Evolutionary conservation across 2,888 invertebrate genomes (phyloP).

Genomic region (Volucella zonaria): DNA sequence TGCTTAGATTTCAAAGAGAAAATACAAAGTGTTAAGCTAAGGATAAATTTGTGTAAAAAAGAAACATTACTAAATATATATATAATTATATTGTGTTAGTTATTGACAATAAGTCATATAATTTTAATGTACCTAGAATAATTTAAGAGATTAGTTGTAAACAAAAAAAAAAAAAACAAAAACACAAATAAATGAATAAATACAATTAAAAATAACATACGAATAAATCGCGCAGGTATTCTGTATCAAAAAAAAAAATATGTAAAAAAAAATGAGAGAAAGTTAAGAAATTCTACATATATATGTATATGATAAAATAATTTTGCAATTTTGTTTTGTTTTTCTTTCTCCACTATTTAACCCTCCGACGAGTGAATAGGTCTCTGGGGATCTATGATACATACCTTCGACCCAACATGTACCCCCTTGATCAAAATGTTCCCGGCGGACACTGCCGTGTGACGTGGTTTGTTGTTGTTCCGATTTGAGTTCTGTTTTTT

Average conservation of each 20-base stretch:
- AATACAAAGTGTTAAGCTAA: constrained; percentile 59
- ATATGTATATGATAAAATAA: constrained; percentile 40
- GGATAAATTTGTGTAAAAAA: constrained; percentile 62
- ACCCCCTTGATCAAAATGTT: too few species aligned
- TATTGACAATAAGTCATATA: constrained; percentile 73
- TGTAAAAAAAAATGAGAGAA: constrained; percentile 52
- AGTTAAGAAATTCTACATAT: constrained; percentile 56
- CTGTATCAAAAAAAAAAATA: constrained; percentile 55
- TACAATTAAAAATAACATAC: constrained; percentile 32
- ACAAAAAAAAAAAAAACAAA: constrained; percentile 31
- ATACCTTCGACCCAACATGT: too few species aligned
- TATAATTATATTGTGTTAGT: constrained; percentile 69
- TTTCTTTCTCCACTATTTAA: neutral
- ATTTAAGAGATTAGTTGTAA: constrained; percentile 66
- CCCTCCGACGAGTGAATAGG: too few species aligned
- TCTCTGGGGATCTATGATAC: too few species aligned
- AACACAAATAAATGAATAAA: too few species aligned
- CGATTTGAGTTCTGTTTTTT: too few species aligned
- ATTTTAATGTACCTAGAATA: constrained; percentile 71
- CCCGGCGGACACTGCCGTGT: too few species aligned
- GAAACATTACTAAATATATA: constrained; percentile 46
- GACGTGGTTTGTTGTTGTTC: too few species aligned
- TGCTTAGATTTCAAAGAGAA: constrained; percentile 35
- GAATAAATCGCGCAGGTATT: constrained; percentile 61
- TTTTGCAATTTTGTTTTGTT: constrained; percentile 3